Conservation (phyloP, 1,140 invertebrate genomes). For the Platyura marginata region DNA sequence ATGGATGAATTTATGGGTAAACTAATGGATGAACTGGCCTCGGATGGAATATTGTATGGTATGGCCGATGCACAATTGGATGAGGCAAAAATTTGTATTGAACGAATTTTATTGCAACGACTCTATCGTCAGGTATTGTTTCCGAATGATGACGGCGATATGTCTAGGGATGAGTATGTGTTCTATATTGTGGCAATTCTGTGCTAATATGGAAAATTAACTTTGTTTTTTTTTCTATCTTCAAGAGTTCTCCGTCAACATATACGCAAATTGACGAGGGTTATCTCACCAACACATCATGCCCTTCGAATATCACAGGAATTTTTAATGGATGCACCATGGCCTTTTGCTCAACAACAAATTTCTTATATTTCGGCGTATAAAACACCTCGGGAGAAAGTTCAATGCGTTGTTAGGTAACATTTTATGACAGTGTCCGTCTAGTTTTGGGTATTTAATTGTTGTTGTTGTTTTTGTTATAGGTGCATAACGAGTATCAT, state of each 20-base stretch:
- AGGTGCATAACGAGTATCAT: constrained; percentile 85
- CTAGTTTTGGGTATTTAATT: too few species aligned
- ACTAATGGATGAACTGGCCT: constrained; percentile 17
- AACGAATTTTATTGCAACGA: constrained; percentile 65
- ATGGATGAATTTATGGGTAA: constrained; percentile 41
- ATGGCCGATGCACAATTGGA: constrained; percentile 48
- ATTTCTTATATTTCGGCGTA: constrained; percentile 84
- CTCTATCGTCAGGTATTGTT: constrained; percentile 88
- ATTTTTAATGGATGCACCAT: constrained; percentile 82
- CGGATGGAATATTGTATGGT: constrained; percentile 26
- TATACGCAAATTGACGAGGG: constrained; percentile 61
- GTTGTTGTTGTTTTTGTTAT: constrained; percentile 14
- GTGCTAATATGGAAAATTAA: neutral
- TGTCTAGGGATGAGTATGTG: constrained; percentile 72
- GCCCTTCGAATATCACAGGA: constrained; percentile 64
- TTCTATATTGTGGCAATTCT: neutral
- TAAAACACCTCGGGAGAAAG: constrained; percentile 86
- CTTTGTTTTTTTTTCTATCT: constrained; percentile 9
- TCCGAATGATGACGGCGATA: constrained; percentile 92
- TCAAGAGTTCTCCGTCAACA: constrained; percentile 68
- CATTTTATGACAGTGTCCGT: too few species aligned
- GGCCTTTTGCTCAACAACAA: constrained; percentile 91
- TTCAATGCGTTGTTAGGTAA: constrained; percentile 42
- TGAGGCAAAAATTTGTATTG: constrained; percentile 50
- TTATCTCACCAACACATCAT: constrained; percentile 67